phyloP scores from a whole-genome alignment of 2,113 vertebrate species.

The Strix aluco region DNA sequence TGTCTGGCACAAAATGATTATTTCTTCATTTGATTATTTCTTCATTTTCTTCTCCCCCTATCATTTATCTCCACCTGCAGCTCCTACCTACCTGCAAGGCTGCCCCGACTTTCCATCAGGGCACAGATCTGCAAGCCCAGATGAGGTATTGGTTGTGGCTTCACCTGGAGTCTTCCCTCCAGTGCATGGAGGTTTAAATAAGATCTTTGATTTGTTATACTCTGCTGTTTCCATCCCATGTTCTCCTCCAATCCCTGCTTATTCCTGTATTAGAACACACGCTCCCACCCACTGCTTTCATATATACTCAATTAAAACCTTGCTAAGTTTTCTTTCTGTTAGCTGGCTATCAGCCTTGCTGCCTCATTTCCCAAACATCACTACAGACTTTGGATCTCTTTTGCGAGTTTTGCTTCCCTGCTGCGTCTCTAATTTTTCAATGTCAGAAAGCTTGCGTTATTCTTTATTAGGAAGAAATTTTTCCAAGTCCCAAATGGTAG shows the following conservation, averaged over 20 bases:
- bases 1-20: neutral
- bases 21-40: neutral
- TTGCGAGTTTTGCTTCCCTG: neutral
- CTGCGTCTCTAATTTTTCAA: neutral
- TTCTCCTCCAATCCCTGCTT: neutral
- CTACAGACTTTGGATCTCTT: neutral
- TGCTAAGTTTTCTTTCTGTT: neutral
- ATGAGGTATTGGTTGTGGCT: neutral
- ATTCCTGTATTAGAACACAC: neutral
- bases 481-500: neutral
- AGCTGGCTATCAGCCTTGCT: neutral
- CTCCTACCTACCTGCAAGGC: neutral
- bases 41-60: neutral
- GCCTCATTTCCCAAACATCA: neutral
- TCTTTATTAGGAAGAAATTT: neutral
- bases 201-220: neutral
- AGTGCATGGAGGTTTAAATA: neutral
- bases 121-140: neutral
- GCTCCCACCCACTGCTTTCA: neutral
- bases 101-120: neutral
- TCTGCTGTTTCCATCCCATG: neutral
- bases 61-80: neutral
- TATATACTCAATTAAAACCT: neutral
- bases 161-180: neutral
- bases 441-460: neutral